phyloP scores from a whole-genome alignment of 2,113 vertebrate genomes.

The Athene noctua region DNA sequence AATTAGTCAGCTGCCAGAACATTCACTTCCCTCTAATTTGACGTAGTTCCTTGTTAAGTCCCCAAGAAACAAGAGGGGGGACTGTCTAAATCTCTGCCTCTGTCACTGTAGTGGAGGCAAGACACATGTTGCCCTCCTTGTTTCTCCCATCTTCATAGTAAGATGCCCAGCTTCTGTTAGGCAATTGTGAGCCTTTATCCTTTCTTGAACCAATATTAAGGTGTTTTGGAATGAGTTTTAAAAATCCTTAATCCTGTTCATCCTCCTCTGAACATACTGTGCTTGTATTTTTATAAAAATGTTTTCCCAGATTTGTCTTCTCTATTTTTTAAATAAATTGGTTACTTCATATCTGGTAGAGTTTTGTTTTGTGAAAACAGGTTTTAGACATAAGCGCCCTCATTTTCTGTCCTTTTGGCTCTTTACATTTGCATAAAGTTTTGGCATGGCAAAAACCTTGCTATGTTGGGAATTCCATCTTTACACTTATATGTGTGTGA shows the following conservation, averaged over 20 bases:
- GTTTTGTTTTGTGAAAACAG: background rate
- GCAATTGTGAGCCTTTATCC: background rate
- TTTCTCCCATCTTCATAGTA: background rate
- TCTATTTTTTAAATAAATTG: background rate
- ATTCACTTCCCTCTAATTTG: background rate
- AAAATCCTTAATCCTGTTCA: background rate
- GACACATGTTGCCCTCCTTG: background rate
- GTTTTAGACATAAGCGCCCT: background rate
- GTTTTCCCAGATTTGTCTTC: background rate
- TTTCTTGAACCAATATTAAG: background rate
- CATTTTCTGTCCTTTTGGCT: background rate
- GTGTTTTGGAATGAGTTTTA: background rate
- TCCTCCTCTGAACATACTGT: background rate
- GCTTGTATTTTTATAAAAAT: background rate
- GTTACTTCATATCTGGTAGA: background rate
- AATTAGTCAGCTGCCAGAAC: background rate
- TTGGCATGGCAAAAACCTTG: background rate
- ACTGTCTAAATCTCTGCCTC: background rate
- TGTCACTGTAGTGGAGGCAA: background rate
- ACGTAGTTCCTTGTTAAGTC: background rate
- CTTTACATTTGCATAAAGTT: background rate
- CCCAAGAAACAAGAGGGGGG: background rate
- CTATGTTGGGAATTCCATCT: background rate
- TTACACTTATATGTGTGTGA: background rate
- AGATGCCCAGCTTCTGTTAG: background rate